Evolutionary conservation across 2,797 vertebrate genomes (phyloP), one percentile per base, ranked within the genome.

Genomic region (Siniperca obscura): DNA sequence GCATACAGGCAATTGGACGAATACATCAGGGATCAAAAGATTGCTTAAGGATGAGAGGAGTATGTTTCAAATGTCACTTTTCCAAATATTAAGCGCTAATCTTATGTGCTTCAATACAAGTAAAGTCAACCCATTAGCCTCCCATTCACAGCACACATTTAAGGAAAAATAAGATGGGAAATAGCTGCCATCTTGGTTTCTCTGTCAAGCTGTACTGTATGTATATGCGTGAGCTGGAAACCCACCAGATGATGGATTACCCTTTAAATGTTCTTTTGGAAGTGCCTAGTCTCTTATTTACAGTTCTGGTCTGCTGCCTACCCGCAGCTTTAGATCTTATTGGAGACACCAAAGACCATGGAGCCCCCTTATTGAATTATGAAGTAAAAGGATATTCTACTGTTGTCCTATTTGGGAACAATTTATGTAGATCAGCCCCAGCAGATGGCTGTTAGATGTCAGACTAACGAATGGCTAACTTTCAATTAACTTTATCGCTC

Each of bases 401-500:
- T 81, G 81, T 80, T 87, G 87, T 89, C 78, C 82, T 82, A 27
- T 74, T 86, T 25, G 4, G 81, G 50, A 77, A 83, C 38, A 78
- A 72, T 90, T 82, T 82, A 87, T 84, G 89, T 74, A 71, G 83
- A 88, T 81, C 34, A 44, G 76, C 71, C 68, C 22, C 57, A 71
- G 83, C 92, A 93, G 91, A 93, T 91, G 89, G 86, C 84, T 75
- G 42, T 87, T 88, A 85, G 85, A 89, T 89, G 89, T 89, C 78
- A 57, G 78, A 62, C 69, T 66, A 83, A 85, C 87, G 77, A 89
- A 90, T 80, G 90, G 91, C 82, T 88, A 86, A 89, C 90, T 90
- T 90, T 91, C 85, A 90, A 90, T 90, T 87, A 93, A 91, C 76
- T 88, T 90, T 81, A 90, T 85, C 55, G 3, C 84, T 88, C 76